Conservation (phyloP, 2,888 invertebrate genomes). For the Volucella inanis region DNA sequence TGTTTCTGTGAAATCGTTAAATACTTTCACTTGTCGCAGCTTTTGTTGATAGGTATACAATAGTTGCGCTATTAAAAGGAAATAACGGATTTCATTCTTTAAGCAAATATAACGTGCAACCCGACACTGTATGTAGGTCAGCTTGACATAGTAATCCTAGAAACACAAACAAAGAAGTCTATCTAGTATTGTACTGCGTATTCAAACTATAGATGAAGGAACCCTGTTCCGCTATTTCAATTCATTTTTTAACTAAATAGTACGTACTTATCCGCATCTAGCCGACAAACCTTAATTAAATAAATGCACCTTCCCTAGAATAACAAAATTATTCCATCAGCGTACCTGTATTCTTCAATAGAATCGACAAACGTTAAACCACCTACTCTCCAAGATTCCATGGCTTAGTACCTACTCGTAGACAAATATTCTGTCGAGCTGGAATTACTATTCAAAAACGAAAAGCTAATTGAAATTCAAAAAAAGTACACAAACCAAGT, state of each 20-base stretch:
- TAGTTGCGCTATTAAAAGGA: too few species aligned
- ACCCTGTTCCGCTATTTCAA: conserved; percentile 30
- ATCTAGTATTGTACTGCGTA: background rate
- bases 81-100: too few species aligned
- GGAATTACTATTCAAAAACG: conserved; percentile 24
- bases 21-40: too few species aligned
- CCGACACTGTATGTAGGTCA: too few species aligned
- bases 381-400: background rate
- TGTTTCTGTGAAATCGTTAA: too few species aligned
- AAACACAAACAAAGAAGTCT: too few species aligned
- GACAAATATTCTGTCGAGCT: conserved; percentile 18
- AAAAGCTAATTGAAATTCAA: conserved; percentile 56
- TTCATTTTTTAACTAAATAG: conserved; percentile 10
- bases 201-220: background rate
- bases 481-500: conserved; percentile 44
- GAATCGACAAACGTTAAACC: conserved; percentile 38
- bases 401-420: background rate
- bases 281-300: background rate
- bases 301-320: background rate
- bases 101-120: too few species aligned
- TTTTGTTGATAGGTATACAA: too few species aligned
- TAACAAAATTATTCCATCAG: conserved; percentile 45
- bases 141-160: too few species aligned
- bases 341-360: conserved; percentile 58
- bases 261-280: conserved; percentile 36